Evolutionary conservation across 23 tunicate species (phyloP).

Genomic region (Ascidia mentula): DNA sequence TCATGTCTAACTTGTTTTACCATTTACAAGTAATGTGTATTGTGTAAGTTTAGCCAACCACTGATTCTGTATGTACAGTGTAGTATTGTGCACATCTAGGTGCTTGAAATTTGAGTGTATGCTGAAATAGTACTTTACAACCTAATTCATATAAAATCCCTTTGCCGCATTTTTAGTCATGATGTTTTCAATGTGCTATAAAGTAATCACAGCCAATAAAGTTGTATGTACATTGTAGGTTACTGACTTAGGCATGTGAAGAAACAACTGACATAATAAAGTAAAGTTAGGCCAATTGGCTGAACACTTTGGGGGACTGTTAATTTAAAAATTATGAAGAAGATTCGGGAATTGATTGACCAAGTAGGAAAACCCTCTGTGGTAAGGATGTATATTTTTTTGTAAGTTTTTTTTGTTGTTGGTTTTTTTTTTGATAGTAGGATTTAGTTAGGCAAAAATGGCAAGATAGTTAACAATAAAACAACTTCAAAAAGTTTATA

Average conservation of each 20-base stretch:
- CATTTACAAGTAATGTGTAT: too few species aligned
- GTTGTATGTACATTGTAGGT: background rate
- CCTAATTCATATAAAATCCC: background rate
- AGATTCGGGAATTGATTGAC: conserved; percentile 41
- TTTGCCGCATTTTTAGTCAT: background rate
- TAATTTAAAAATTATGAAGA: conserved; percentile 36
- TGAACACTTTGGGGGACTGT: background rate
- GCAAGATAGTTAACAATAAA: too few species aligned
- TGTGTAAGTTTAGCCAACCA: too few species aligned
- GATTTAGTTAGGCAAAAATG: too few species aligned
- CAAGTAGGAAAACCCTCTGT: conserved; percentile 47
- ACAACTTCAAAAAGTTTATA: too few species aligned
- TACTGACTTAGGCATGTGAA: background rate
- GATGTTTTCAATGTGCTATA: background rate
- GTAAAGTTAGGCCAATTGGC: background rate
- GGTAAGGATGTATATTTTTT: too few species aligned
- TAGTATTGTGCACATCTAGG: background rate
- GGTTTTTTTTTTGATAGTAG: too few species aligned
- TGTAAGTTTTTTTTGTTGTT: too few species aligned
- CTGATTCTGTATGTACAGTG: too few species aligned
- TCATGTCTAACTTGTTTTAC: too few species aligned
- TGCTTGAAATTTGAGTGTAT: background rate
- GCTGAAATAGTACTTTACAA: background rate
- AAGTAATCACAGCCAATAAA: conserved; percentile 2
- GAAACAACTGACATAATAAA: too few species aligned